Conservation (phyloP, 2,113 vertebrate species). For the Tauraco erythrolophus region DNA sequence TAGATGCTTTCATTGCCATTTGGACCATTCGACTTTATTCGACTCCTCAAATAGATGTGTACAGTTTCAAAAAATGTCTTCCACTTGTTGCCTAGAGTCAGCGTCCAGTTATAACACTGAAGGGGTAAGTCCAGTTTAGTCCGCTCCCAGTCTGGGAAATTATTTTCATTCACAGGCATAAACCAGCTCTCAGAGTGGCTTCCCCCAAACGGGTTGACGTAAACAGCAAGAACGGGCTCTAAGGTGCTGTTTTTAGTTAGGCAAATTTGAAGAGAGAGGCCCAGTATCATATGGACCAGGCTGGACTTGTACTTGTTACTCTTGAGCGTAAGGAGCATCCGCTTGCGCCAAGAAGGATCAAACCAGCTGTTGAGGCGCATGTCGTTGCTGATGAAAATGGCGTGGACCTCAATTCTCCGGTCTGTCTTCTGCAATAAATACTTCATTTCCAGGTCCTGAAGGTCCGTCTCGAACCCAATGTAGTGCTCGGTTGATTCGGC, state of each 20-base stretch:
- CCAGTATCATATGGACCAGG: slow-evolving; percentile 95
- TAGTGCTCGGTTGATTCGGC: slow-evolving; percentile 96
- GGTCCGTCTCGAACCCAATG: slow-evolving; percentile 94
- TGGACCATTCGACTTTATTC: slow-evolving; percentile 86
- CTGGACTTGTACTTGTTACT: slow-evolving; percentile 99
- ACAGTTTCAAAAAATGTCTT: slow-evolving; percentile 98
- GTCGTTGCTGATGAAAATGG: slow-evolving; percentile 98
- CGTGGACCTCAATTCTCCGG: slow-evolving; percentile 91
- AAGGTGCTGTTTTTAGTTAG: slow-evolving; percentile 97
- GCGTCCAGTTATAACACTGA: slow-evolving; percentile 96
- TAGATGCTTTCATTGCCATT: slow-evolving; percentile 89
- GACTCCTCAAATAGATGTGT: slow-evolving; percentile 94
- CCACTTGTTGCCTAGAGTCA: slow-evolving; percentile 96
- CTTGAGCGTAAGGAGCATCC: slow-evolving; percentile 96
- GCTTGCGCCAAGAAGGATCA: slow-evolving; percentile 94
- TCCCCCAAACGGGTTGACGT: slow-evolving; percentile 95
- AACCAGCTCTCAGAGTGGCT: slow-evolving; percentile 99
- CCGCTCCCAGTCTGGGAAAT: slow-evolving; percentile 94
- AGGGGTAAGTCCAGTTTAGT: slow-evolving; percentile 92
- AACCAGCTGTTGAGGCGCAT: slow-evolving; percentile 99
- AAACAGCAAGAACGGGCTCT: slow-evolving; percentile 93
- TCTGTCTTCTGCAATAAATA: slow-evolving; percentile 92
- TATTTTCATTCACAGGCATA: slow-evolving; percentile 91
- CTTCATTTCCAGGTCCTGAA: slow-evolving; percentile 93
- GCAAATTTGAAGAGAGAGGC: slow-evolving; percentile 95